Evolutionary conservation across 2,113 vertebrate species (phyloP), one percentile per base, ranked within the genome.

Genomic region (Brachyhypopomus occidentalis): DNA sequence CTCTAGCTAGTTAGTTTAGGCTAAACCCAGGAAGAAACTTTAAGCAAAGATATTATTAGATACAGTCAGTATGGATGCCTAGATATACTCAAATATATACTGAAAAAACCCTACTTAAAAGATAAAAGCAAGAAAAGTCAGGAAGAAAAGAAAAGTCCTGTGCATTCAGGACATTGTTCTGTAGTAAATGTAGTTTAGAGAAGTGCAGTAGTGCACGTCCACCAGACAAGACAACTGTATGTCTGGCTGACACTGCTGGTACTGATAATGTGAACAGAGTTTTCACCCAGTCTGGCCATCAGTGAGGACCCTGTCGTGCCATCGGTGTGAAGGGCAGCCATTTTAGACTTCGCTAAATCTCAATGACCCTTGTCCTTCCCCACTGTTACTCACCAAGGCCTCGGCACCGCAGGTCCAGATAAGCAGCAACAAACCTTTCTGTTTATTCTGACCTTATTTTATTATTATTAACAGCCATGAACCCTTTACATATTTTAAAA

Each of bases 321-420:
- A 7, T 27, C 7, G 12, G 38, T 74, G 59, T 66, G 30, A 74
- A 80, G 36, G 79, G 79, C 60, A 66, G 45, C 30, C 71, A 74
- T 80, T 80, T 74, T 27, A 80, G 48, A 73, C 79, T 55, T 80
- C 27, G 48, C 71, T 67, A 58, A 67, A 75, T n/a, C 48, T 75
- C 59, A 66, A 67, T 4, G 48, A 74, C 56, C 14, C 72, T 27
- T 74, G 72, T 48, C 36, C 71, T 25, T 41, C 56, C 38, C 52
- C 22, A n/a, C 48, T 23, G 30, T n/a, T n/a, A 11, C 20, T 41
- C 66, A 70, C 66, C 34, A 34, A 70, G 7, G 20, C 36, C 66
- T 56, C 38, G 22, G 16, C 71, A 23, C 60, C 38, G 27, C 30
- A 14, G 4, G 20, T n/a, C 22, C 9, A 14, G 25, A 23, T 20